A percentile compares a stretch with the other conserved stretches of the same genome.
Conservation (phyloP, 2,113 vertebrate species). For the Corythoichthys intestinalis region DNA sequence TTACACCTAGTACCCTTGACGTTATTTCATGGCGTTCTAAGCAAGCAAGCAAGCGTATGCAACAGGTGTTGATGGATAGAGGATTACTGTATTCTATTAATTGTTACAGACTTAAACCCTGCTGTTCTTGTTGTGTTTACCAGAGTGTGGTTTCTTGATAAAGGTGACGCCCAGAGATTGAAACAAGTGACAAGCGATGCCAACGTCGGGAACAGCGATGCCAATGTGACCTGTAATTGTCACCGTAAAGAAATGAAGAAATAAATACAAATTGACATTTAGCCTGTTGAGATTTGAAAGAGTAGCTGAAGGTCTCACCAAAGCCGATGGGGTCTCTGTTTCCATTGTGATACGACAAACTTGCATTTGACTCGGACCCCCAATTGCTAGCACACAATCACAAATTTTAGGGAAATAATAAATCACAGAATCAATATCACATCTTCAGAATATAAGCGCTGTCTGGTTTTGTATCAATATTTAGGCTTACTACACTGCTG, state of each 20-base stretch:
- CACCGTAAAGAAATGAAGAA: not conserved
- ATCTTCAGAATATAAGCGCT: too few relatives aligned
- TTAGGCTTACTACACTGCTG: too few relatives aligned
- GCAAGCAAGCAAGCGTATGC: too few relatives aligned
- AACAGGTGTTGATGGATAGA: too few relatives aligned
- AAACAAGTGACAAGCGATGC: slow-evolving; percentile 88
- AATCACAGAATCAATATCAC: not conserved
- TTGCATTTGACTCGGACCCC: slow-evolving; percentile 90
- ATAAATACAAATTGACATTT: not conserved
- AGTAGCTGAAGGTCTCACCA: slow-evolving; percentile 68
- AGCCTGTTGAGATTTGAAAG: not conserved
- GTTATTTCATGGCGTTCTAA: too few relatives aligned
- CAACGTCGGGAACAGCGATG: slow-evolving; percentile 92
- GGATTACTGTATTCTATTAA: too few relatives aligned
- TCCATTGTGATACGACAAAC: slow-evolving; percentile 86
- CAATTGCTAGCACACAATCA: slow-evolving; percentile 80
- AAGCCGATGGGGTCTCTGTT: slow-evolving; percentile 95
- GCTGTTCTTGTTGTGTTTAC: slow-evolving; percentile 63
- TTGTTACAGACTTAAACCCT: too few relatives aligned
- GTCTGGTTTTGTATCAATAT: too few relatives aligned
- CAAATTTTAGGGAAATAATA: not conserved
- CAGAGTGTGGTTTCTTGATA: slow-evolving; percentile 94
- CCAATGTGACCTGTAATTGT: slow-evolving; percentile 85
- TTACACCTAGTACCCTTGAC: too few relatives aligned
- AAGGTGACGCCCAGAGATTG: slow-evolving; percentile 92